phyloP scores from a whole-genome alignment of 2,888 invertebrate genomes.

The Noctua pronuba region DNA sequence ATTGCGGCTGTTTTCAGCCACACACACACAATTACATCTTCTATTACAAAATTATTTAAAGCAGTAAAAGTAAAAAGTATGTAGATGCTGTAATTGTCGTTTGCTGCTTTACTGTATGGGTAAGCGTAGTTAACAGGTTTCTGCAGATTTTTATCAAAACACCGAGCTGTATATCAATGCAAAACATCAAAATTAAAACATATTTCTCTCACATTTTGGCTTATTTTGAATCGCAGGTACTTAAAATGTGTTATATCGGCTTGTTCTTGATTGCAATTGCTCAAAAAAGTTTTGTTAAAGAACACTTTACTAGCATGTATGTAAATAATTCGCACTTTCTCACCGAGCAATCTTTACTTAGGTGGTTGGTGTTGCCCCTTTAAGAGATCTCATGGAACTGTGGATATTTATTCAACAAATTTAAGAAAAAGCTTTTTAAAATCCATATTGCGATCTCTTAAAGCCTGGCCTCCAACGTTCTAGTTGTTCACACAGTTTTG shows the following conservation, averaged over 20 bases:
- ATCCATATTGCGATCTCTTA: slow-evolving; percentile 58
- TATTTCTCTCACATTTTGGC: slow-evolving; percentile 46
- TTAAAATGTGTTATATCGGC: slow-evolving; percentile 52
- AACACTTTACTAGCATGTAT: slow-evolving; percentile 66
- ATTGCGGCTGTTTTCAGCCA: slow-evolving; percentile 46
- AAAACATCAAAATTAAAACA: slow-evolving; percentile 49
- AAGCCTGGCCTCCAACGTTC: slow-evolving; percentile 23
- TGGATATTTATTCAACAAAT: slow-evolving; percentile 32
- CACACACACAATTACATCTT: slow-evolving; percentile 58
- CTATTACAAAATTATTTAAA: slow-evolving; percentile 35
- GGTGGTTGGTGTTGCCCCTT: slow-evolving; percentile 68
- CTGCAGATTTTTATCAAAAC: slow-evolving; percentile 32
- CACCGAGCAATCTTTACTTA: slow-evolving; percentile 57
- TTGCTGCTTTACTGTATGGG: slow-evolving; percentile 63
- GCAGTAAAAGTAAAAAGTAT: slow-evolving; percentile 7
- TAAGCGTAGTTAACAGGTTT: slow-evolving; percentile 59
- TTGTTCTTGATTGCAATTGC: slow-evolving; percentile 60
- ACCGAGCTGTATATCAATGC: slow-evolving; percentile 51
- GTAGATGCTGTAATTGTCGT: slow-evolving; percentile 66
- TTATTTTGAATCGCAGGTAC: slow-evolving; percentile 54
- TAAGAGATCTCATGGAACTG: slow-evolving; percentile 60
- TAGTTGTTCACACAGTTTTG: slow-evolving; percentile 34
- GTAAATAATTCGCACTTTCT: slow-evolving; percentile 66
- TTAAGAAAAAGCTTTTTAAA: background rate
- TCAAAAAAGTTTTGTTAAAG: slow-evolving; percentile 45